These are phyloP conservation scores for Agonum fuliginosum DNA, from an alignment of 2,888 invertebrate species.

Conservation along the genomic window DNA sequence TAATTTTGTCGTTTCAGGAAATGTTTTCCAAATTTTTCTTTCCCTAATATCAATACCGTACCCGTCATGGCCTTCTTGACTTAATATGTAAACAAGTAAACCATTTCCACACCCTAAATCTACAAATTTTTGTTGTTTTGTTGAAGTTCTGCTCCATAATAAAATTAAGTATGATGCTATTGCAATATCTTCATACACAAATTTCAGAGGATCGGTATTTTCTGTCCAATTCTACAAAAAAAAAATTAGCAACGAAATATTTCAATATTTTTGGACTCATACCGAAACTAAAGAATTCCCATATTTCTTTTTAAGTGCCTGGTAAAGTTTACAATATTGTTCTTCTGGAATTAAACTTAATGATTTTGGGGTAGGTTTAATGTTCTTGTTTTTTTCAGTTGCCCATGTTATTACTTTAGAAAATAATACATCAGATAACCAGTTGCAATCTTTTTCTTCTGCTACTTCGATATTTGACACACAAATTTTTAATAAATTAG, in stretches of 20 bases:
- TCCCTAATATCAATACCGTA: constrained; percentile 89
- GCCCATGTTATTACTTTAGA: constrained; percentile 80
- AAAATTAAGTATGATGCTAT: constrained; percentile 91
- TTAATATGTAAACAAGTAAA: constrained; percentile 89
- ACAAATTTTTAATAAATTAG: constrained; percentile 70
- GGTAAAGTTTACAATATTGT: constrained; percentile 83
- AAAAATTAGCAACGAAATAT: constrained; percentile 14
- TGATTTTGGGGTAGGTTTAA: constrained; percentile 73
- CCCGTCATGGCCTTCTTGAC: constrained; percentile 88
- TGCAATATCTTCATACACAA: constrained; percentile 96
- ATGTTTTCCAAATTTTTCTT: constrained; percentile 92
- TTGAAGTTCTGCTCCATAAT: constrained; percentile 82
- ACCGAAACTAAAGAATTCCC: constrained; percentile 84
- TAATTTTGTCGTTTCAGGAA: constrained; percentile 79
- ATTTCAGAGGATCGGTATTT: constrained; percentile 94
- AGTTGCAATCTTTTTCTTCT: constrained; percentile 71
- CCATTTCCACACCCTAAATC: constrained; percentile 99
- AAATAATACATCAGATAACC: constrained; percentile 77
- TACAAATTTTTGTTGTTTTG: constrained; percentile 79
- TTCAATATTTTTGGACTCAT: constrained; percentile 62
- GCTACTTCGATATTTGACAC: constrained; percentile 71
- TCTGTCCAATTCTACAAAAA: constrained; percentile 88
- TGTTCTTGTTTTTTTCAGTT: constrained; percentile 71
- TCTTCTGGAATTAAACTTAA: constrained; percentile 81
- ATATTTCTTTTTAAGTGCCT: constrained; percentile 85